Base-by-base conservation (phyloP, 2,888 invertebrate species). In the Adelphocoris suturalis region DNA sequence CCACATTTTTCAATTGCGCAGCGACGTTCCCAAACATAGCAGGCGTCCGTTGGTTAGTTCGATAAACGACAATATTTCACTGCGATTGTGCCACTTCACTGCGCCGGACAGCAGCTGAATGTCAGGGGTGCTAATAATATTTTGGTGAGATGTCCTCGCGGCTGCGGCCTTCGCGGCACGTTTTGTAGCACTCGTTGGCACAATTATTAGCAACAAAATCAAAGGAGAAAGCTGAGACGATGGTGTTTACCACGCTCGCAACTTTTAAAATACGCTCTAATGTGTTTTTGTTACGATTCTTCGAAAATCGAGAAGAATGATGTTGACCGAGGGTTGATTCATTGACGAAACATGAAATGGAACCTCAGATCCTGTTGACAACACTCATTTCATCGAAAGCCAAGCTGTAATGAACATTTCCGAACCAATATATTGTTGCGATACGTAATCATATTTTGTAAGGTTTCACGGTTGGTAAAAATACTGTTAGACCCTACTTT, bases 91-190 rank as follows among this genome's bases (percentile, higher is more conserved):
- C 19, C 7, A 68, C 68, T 68, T 23, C 68, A 12, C 23, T 12
- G 12, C 5, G 68, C 23, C 68, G 68, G 23, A 23, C 68, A 27
- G 11, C 3, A 68, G 68, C 68, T 68, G 68, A 68, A 68, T 68
- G 68, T 68, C 68, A 68, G 23, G 27, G 68, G 68, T 68, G 19
- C 68, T 68, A 23, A 68, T 68, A 68, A 68, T 68, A 68, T 68
- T 68, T 68, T 23, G 68, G 68, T 13, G 23, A 5, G 11, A 19
- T 23, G 23, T 68, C 68, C 68, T 68, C 27, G 68, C 23, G 13
- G 12, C 12, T 3, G 68, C 27, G 68, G 13, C 68, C 68, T 61
- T 68, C 68, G 68, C 68, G 68, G 13, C n/a, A n/a, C 57, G 68
- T 68, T 23, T 68, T 68, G 23, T 68, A 68, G 23, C 68, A 12